These are phyloP conservation scores for Augochlora pura DNA, from an alignment of 1,140 invertebrate genomes.

Conservation along the genomic window DNA sequence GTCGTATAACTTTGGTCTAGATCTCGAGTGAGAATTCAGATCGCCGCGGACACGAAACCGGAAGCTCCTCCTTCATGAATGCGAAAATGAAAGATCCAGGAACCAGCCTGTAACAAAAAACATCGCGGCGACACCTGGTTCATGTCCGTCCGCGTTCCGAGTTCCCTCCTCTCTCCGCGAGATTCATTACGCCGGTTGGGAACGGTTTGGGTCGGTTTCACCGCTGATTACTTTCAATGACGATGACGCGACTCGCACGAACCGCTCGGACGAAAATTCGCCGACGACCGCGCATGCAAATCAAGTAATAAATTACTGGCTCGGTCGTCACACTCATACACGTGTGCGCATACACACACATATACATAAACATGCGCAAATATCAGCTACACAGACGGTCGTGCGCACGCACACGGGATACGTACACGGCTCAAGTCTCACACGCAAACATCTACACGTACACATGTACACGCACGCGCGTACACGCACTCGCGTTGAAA, in stretches of 20 bases:
- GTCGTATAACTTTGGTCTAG: conserved; percentile 36
- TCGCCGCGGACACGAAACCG: conserved; percentile 8
- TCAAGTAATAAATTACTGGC: conserved; percentile 50
- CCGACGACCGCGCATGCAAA: conserved; percentile 37
- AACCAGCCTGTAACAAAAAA: conserved; percentile 13
- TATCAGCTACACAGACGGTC: too few relatives aligned
- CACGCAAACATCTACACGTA: too few relatives aligned
- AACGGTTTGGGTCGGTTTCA: background rate
- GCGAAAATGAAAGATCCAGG: background rate
- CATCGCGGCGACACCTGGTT: too few relatives aligned
- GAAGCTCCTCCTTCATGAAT: background rate
- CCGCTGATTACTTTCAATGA: conserved; percentile 35
- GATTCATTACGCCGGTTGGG: too few relatives aligned
- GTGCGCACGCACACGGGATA: too few relatives aligned
- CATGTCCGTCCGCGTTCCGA: too few relatives aligned
- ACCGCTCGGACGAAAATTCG: conserved; percentile 32
- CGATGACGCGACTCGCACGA: conserved; percentile 41
- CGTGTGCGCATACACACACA: conserved; percentile 4
- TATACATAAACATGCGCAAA: too few relatives aligned
- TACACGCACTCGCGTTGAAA: too few relatives aligned
- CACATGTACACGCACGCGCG: too few relatives aligned
- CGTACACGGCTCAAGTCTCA: too few relatives aligned
- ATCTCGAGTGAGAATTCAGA: background rate
- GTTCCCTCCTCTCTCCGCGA: too few relatives aligned
- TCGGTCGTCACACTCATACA: conserved; percentile 46